phyloP scores from a whole-genome alignment of 2,797 vertebrate genomes.

The Crenuchus spilurus region DNA sequence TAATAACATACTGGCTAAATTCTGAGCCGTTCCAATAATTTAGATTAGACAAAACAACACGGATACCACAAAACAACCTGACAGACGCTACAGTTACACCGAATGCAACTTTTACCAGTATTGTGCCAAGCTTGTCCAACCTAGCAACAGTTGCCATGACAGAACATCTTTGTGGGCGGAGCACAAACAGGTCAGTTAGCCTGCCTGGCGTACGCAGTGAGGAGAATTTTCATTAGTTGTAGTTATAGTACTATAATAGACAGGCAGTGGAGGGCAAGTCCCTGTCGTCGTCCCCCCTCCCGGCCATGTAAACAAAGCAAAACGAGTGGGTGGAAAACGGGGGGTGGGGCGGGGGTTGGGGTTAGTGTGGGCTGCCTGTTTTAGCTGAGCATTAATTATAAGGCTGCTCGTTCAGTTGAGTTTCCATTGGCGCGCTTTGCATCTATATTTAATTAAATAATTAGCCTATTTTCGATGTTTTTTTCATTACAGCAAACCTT shows the following conservation, averaged over 20 bases:
- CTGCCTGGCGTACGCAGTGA: constrained; percentile 47
- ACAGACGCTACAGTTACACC: too few relatives aligned
- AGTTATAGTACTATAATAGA: constrained; percentile 61
- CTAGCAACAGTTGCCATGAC: too few relatives aligned
- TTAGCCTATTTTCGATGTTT: neutral
- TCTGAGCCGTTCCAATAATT: too few relatives aligned
- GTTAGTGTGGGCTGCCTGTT: neutral
- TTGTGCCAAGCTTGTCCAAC: too few relatives aligned
- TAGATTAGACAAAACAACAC: too few relatives aligned
- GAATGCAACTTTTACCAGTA: too few relatives aligned
- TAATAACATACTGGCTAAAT: too few relatives aligned
- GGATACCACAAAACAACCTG: too few relatives aligned
- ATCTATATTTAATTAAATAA: neutral
- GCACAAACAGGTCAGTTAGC: constrained; percentile 21
- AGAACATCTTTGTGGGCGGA: neutral
- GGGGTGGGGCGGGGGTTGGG: neutral
- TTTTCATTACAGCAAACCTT: neutral
- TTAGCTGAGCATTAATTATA: neutral
- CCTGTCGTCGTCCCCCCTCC: neutral
- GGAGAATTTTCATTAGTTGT: constrained; percentile 61
- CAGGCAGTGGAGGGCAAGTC: constrained; percentile 52
- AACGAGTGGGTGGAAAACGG: constrained; percentile 1
- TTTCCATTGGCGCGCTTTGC: neutral
- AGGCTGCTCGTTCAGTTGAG: neutral
- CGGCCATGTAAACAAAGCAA: neutral